phyloP scores from a whole-genome alignment of 2,888 invertebrate genomes.

The Mylabris sibirica region DNA sequence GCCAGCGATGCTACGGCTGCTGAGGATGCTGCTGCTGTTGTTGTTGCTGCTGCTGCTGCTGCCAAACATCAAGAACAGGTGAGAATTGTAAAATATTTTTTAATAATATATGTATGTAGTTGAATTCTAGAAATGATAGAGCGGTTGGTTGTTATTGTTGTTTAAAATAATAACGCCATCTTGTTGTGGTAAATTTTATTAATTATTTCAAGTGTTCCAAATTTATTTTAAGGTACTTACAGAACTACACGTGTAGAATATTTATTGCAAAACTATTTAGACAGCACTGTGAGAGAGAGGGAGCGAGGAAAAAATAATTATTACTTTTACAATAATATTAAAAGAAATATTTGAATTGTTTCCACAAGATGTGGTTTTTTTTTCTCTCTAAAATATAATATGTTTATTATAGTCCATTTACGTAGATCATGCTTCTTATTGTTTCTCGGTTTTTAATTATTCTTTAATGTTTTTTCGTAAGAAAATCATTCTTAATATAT shows the following conservation, averaged over 20 bases:
- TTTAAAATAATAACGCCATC: constrained; percentile 12
- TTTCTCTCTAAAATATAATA: neutral
- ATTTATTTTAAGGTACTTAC: neutral
- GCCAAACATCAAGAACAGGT: constrained; percentile 37
- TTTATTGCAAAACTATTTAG: constrained; percentile 11
- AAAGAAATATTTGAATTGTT: constrained; percentile 2
- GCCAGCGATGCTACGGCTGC: constrained; percentile 70
- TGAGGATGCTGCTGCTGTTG: constrained; percentile 55
- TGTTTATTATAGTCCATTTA: neutral
- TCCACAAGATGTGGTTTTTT: constrained; percentile 11
- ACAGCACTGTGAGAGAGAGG: neutral
- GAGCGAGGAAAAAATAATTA: neutral
- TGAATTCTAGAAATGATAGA: neutral
- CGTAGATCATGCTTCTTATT: constrained; percentile 9
- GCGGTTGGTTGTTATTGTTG: constrained; percentile 12
- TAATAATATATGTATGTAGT: too few species aligned
- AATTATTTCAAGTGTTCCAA: constrained; percentile 7
- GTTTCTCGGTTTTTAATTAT: neutral
- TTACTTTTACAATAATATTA: too few species aligned
- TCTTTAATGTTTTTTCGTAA: constrained; percentile 6
- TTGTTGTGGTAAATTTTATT: neutral
- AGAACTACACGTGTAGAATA: constrained; percentile 6
- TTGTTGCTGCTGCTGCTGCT: constrained; percentile 46
- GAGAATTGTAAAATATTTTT: neutral
- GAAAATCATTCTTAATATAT: constrained; percentile 1